Evolutionary conservation across 2,797 vertebrate genomes (phyloP), one percentile per base, ranked within the genome.

Genomic region (Falco naumanni): DNA sequence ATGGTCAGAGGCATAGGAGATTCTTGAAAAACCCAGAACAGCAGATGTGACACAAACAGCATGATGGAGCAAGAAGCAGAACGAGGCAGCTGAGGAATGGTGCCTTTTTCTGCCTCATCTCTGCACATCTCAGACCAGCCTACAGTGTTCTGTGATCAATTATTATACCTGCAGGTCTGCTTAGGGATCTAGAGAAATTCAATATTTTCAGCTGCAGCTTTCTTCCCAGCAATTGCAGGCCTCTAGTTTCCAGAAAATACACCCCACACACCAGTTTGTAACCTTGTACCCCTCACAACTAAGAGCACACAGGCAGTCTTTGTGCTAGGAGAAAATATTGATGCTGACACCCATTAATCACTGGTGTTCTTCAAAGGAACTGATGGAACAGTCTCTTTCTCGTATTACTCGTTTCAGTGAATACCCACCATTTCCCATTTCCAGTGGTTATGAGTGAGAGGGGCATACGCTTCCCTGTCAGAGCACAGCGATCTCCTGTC

Each of bases 121-220:
- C 75, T 66, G 64, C 70, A 83, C 81, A 80, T 68, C 71, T 89
- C 84, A 66, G 66, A 63, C 43, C 63, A 90, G 88, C 65, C 47
- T 72, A 50, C 39, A 47, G 1, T 37, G 78, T 41, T 89, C 75
- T 85, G 89, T 83, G 61, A 96, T 96, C 95, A 93, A 79, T 96
- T 94, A 93, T 84, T 89, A 47, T 90, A 96, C 89, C 78, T 91
- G 75, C 71, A 93, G 82, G 64, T 77, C 87, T 92, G 89, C 78
- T 91, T 68, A 83, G 92, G 75, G 84, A 94, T 94, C 92, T 93
- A 10, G 21, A 95, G 68, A 87, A 83, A 97, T 89, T 80, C 92
- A 89, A 45, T 92, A 84, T 60, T 87, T 93, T 83, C 82, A 93
- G 89, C 75, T 92, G 86, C 84, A 93, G 78, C 79, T 83, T 94